Evolutionary conservation across 2,888 invertebrate species (phyloP).

Genomic region (Eupithecia dodoneata): DNA sequence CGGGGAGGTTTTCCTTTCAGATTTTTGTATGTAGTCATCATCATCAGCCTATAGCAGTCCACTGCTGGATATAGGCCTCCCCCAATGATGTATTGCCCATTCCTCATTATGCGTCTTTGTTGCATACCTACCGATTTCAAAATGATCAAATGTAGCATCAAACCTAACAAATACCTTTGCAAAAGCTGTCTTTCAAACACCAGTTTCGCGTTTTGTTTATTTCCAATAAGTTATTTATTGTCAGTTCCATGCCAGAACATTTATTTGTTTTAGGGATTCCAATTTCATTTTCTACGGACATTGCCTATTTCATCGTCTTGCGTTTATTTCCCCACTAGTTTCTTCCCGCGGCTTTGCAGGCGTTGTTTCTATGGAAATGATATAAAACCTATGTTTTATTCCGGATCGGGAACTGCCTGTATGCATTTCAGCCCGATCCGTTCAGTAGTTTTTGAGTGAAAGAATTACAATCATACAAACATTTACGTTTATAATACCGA

Average conservation of each 20-base stretch:
- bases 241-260: neutral
- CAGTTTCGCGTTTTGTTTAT: neutral
- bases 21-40: neutral
- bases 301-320: neutral
- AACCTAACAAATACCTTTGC: neutral
- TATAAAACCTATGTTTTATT: no score
- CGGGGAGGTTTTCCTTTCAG: neutral
- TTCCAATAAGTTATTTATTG: neutral
- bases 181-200: neutral
- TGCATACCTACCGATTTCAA: neutral
- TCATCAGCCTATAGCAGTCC: no score
- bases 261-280: neutral
- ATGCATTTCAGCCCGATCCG: no score
- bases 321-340: neutral
- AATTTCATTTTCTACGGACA: neutral
- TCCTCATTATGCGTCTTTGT: no score
- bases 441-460: no score
- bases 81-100: no score
- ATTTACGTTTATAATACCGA: no score
- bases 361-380: no score
- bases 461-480: no score
- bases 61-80: no score
- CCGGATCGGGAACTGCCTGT: no score
- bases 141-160: neutral
- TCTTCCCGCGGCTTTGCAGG: no score